Evolutionary conservation across 2,113 vertebrate genomes (phyloP), one percentile per base, ranked within the genome.

Genomic region (Pluvialis apricaria): DNA sequence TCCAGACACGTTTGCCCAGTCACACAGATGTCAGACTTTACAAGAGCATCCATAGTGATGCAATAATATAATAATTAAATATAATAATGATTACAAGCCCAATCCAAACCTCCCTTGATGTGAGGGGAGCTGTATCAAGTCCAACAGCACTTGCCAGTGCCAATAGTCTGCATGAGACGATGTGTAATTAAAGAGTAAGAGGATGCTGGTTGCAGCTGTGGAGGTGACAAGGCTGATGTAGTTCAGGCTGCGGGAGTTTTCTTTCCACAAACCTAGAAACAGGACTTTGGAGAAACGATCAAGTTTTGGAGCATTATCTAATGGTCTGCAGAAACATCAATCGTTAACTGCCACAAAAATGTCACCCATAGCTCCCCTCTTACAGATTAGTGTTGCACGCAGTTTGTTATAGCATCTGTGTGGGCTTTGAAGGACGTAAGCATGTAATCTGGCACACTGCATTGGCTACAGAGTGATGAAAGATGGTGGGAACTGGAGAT

Each of bases 161-260:
- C 78, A 96, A 58, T 21, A 86, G 62, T 64, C 62, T 86, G 81
- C 45, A 57, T 55, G 60, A 83, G 81, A 85, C 1, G 18, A 58
- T 49, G 70, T 55, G 72, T 69, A 93, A 91, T 73, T 73, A 87
- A 90, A 68, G 49, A 94, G 40, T 36, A 68, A 93, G 42, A 62
- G 61, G 90, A 61, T 62, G 73, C 52, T 58, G 64, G 65, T 42
- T 93, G 82, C 93, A 96, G 90, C 86, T 95, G 90, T 81, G 88
- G 83, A 91, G 55, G 73, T 61, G 93, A 93, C 75, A 77, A 79
- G 31, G 72, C 77, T 75, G 81, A 71, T 80, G 81, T 31, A 72
- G 88, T 88, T 95, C 77, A 90, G 80, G 36, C 73, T 88, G 68
- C 44, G 47, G 69, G 75, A 82, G 34, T 61, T 79, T 68, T 72